These are phyloP conservation scores for Eulemur macaco DNA, from an alignment of 2,113 vertebrate genomes.

Conservation along the genomic window DNA sequence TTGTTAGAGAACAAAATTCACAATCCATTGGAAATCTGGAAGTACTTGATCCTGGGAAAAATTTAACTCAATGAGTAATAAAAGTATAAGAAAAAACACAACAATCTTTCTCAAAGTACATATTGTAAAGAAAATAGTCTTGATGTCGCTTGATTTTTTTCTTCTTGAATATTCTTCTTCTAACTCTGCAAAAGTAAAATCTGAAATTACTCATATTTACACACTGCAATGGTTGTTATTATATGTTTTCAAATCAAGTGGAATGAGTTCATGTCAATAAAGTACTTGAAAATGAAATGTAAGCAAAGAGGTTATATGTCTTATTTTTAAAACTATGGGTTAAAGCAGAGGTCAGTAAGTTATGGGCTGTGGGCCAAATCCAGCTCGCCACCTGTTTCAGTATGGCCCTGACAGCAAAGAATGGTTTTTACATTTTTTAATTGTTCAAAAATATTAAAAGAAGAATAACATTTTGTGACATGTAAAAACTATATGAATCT, in stretches of 20 bases:
- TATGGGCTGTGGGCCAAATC: background rate
- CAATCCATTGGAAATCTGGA: background rate
- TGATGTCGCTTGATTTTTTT: background rate
- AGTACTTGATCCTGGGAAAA: background rate
- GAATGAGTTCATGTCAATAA: background rate
- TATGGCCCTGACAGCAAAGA: background rate
- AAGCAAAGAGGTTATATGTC: background rate
- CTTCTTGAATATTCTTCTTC: background rate
- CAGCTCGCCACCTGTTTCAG: background rate
- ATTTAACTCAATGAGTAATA: background rate
- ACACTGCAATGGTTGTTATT: background rate
- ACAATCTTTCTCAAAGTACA: background rate
- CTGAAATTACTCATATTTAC: background rate
- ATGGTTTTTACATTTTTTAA: background rate
- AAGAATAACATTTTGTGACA: background rate
- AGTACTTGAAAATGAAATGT: constrained; percentile 25
- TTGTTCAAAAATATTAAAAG: background rate
- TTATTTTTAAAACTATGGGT: background rate
- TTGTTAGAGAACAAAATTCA: constrained; percentile 39
- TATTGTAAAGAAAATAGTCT: background rate
- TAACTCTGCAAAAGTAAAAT: background rate
- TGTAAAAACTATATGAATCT: background rate
- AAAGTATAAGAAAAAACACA: background rate
- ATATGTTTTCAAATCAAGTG: background rate
- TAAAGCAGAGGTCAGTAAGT: background rate